Conservation (phyloP, 2,888 invertebrate species). For the Halictus ligatus region DNA sequence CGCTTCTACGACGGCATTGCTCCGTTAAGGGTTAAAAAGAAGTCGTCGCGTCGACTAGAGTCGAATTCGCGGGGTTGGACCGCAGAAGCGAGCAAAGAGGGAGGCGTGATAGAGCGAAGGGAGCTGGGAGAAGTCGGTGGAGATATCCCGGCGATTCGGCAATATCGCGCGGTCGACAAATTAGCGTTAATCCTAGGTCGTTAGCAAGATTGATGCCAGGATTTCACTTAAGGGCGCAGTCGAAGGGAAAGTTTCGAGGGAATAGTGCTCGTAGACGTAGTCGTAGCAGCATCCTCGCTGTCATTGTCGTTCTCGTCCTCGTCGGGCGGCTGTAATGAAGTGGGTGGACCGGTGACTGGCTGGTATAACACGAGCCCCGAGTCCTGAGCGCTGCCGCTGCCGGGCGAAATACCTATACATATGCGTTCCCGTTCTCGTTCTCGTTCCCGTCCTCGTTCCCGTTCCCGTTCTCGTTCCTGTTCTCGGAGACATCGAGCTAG, state of each 20-base stretch:
- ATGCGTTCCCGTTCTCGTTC: conserved; percentile 2
- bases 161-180: conserved; percentile 82
- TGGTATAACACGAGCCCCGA: conserved; percentile 52
- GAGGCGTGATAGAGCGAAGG: background rate
- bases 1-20: too few relatives aligned
- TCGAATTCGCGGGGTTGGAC: background rate
- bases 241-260: conserved; percentile 62
- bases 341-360: conserved; percentile 76
- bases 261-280: conserved; percentile 36
- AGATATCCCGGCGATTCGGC: conserved; percentile 81
- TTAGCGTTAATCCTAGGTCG: conserved; percentile 82
- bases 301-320: conserved; percentile 61
- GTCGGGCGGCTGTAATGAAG: conserved; percentile 79
- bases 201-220: conserved; percentile 82
- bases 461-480: background rate
- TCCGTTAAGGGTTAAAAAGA: background rate
- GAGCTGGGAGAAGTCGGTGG: conserved; percentile 33
- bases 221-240: conserved; percentile 80
- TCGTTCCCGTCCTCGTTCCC: background rate
- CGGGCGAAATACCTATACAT: conserved; percentile 34
- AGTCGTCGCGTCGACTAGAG: background rate
- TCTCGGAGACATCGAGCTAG: conserved; percentile 22
- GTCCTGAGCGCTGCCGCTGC: conserved; percentile 26
- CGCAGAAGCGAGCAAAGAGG: background rate
- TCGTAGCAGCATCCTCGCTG: conserved; percentile 44